Conservation (phyloP, 2,888 invertebrate genomes). For the Cryptophagus acutangulus region DNA sequence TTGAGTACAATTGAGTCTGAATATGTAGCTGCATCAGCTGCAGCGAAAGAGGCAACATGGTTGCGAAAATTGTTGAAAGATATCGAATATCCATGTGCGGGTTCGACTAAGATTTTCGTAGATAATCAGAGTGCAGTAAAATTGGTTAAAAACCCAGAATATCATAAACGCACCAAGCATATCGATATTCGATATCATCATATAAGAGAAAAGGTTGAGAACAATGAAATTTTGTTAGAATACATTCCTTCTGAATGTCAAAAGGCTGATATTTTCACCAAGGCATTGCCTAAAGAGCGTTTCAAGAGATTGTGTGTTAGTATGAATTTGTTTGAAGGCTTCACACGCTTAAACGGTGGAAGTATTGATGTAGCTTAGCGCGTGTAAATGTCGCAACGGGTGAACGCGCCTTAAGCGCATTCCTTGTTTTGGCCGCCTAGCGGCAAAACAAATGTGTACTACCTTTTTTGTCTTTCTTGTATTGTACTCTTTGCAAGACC, state of each 20-base stretch:
- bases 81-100: not conserved
- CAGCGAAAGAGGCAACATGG: constrained; percentile 7
- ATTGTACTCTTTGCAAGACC: no score
- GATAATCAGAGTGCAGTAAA: constrained; percentile 8
- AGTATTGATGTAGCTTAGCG: no score
- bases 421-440: no score
- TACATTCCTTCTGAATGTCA: constrained; percentile 5
- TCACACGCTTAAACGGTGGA: no score
- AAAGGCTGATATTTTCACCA: constrained; percentile 8
- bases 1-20: constrained; percentile 7
- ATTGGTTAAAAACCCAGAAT: constrained; percentile 8
- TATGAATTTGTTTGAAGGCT: no score
- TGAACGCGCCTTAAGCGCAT: no score
- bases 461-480: no score
- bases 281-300: not conserved
- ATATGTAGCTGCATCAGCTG: constrained; percentile 5
- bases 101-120: not conserved
- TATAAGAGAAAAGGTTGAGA: constrained; percentile 7
- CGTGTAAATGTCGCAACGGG: no score
- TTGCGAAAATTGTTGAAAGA: constrained; percentile 6
- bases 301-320: constrained; percentile 7
- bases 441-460: no score
- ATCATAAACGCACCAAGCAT: constrained; percentile 9
- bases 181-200: constrained; percentile 7
- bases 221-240: not conserved